Percentiles rank a stretch among this genome's conserved stretches.
These are phyloP conservation scores for Pristiophorus japonicus DNA, from an alignment of 2,113 vertebrate species.

Conservation along the genomic window DNA sequence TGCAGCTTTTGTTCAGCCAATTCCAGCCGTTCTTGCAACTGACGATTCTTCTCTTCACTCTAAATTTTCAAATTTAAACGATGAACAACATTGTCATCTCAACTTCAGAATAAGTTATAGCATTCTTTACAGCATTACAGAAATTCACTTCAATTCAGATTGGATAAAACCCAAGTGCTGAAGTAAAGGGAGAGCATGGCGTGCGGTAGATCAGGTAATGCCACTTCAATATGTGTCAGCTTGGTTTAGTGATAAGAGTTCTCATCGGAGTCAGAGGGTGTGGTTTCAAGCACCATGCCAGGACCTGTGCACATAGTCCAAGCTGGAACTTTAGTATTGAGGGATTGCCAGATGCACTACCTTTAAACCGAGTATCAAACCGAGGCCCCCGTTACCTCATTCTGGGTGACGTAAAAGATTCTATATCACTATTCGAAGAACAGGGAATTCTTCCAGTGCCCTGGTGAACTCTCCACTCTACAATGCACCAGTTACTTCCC, in stretches of 20 bases:
- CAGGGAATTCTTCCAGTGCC: background rate
- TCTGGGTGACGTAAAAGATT: background rate
- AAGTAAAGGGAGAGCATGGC: background rate
- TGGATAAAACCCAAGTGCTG: background rate
- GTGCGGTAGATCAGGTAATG: background rate
- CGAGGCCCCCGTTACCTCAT: background rate
- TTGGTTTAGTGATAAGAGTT: background rate
- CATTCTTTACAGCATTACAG: background rate
- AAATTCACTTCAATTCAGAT: background rate
- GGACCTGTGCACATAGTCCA: background rate
- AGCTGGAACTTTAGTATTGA: background rate
- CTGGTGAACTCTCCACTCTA: too few relatives aligned
- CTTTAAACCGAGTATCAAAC: background rate
- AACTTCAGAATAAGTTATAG: background rate
- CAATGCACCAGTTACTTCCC: background rate
- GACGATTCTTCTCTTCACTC: conserved; percentile 87
- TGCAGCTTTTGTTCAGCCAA: conserved; percentile 92
- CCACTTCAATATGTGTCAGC: background rate
- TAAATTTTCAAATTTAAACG: conserved; percentile 44
- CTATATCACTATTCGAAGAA: background rate
- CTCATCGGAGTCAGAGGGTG: background rate
- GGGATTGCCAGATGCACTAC: background rate
- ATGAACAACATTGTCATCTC: background rate
- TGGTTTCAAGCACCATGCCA: background rate
- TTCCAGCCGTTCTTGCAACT: conserved; percentile 87